Conservation (phyloP, 2,113 vertebrate species). For the Pungitius pungitius region DNA sequence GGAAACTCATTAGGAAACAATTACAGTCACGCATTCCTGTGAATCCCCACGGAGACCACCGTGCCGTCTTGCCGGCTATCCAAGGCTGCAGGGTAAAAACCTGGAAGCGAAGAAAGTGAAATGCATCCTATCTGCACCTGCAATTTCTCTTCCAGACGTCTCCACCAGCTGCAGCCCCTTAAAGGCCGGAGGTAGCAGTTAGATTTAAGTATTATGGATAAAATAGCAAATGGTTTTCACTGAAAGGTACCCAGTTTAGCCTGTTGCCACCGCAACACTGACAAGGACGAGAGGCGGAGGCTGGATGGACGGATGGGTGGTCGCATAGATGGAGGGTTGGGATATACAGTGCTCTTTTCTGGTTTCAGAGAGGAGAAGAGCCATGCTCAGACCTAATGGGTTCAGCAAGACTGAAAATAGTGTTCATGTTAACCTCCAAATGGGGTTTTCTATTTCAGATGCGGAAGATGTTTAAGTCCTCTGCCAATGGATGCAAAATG, state of each 20-base stretch:
- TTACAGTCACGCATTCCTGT: slow-evolving; percentile 55
- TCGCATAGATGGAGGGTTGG: slow-evolving; percentile 1
- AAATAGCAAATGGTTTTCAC: slow-evolving; percentile 51
- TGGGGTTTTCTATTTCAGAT: slow-evolving; percentile 3
- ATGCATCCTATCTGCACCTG: slow-evolving; percentile 47
- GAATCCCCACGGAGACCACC: slow-evolving; percentile 58
- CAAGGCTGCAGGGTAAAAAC: slow-evolving; percentile 49
- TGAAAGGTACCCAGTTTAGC: slow-evolving; percentile 43
- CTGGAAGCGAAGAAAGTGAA: slow-evolving; percentile 46
- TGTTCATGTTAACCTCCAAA: slow-evolving; percentile 4
- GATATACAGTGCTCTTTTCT: slow-evolving; percentile 6
- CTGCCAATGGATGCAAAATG: background rate
- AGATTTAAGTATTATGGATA: slow-evolving; percentile 59
- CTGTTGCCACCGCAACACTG: slow-evolving; percentile 1
- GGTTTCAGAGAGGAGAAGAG: background rate
- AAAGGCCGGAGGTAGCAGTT: slow-evolving; percentile 48
- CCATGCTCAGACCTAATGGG: slow-evolving; percentile 17
- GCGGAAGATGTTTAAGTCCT: background rate
- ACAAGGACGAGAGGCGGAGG: slow-evolving; percentile 19
- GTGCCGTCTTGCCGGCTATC: slow-evolving; percentile 41
- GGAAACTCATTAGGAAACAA: slow-evolving; percentile 70
- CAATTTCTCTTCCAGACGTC: slow-evolving; percentile 40
- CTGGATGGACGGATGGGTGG: slow-evolving; percentile 5
- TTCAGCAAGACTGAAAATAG: slow-evolving; percentile 35
- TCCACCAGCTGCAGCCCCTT: slow-evolving; percentile 56